phyloP scores from a whole-genome alignment of 2,113 vertebrate genomes.

The Anolis sagrei region DNA sequence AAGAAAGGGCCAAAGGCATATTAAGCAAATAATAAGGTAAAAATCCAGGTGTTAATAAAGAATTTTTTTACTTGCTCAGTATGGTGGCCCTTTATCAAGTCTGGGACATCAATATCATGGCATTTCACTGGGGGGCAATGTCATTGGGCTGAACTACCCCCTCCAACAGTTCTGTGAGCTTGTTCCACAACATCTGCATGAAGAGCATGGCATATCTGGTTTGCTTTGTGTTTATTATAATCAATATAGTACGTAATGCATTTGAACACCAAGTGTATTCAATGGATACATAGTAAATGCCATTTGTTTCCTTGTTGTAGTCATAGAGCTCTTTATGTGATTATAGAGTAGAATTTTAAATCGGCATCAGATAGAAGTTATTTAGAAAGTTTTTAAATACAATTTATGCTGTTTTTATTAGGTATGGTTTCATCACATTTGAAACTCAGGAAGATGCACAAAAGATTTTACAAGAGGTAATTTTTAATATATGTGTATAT shows the following conservation, averaged over 20 bases:
- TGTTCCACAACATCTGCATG: no score
- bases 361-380: not conserved
- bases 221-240: not conserved
- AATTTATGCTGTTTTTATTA: slow-evolving; percentile 64
- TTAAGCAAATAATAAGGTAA: no score
- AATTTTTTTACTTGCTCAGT: no score
- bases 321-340: not conserved
- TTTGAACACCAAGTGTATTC: not conserved
- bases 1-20: no score
- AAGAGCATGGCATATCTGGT: not conserved
- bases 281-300: not conserved
- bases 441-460: slow-evolving; percentile 87
- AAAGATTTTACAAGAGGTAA: slow-evolving; percentile 87
- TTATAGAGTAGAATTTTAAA: not conserved
- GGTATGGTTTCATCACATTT: slow-evolving; percentile 92
- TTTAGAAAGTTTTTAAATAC: not conserved
- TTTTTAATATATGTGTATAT: no score
- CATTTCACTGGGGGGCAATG: no score
- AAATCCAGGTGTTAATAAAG: no score
- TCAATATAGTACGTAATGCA: not conserved
- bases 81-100: no score
- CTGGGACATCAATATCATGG: no score
- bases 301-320: not conserved
- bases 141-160: no score
- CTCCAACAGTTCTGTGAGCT: no score